Conservation (phyloP, 2,113 vertebrate species). For the Hippolais icterina region DNA sequence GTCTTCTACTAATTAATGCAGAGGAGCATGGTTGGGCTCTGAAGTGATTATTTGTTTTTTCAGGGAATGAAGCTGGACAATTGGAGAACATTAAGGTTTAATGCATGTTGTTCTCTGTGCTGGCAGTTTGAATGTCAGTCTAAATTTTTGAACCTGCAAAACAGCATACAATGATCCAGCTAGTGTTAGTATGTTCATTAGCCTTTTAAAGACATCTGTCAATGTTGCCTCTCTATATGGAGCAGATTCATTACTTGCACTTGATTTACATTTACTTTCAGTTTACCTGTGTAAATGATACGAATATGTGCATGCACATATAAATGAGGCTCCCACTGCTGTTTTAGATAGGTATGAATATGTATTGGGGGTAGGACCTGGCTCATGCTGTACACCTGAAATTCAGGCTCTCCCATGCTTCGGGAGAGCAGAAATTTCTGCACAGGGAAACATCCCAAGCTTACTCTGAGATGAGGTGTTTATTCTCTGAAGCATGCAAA, state of each 20-base stretch:
- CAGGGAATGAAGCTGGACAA: not conserved
- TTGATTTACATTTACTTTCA: not conserved
- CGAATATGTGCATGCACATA: not conserved
- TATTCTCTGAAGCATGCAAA: not conserved
- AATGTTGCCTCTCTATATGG: not conserved
- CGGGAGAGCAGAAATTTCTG: not conserved
- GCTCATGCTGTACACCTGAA: not conserved
- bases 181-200: not conserved
- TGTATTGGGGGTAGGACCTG: not conserved
- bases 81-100: not conserved
- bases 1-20: not conserved
- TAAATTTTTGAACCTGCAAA: not conserved
- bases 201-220: not conserved
- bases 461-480: not conserved
- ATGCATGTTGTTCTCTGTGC: not conserved
- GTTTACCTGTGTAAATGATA: not conserved
- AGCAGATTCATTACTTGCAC: not conserved
- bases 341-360: not conserved
- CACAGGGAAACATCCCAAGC: not conserved
- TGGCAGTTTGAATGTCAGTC: not conserved
- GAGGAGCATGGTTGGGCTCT: not conserved
- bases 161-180: not conserved
- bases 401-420: not conserved
- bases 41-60: not conserved
- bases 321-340: not conserved